Conservation (phyloP, 2,797 vertebrate genomes). For the Hippocampus kuda region DNA sequence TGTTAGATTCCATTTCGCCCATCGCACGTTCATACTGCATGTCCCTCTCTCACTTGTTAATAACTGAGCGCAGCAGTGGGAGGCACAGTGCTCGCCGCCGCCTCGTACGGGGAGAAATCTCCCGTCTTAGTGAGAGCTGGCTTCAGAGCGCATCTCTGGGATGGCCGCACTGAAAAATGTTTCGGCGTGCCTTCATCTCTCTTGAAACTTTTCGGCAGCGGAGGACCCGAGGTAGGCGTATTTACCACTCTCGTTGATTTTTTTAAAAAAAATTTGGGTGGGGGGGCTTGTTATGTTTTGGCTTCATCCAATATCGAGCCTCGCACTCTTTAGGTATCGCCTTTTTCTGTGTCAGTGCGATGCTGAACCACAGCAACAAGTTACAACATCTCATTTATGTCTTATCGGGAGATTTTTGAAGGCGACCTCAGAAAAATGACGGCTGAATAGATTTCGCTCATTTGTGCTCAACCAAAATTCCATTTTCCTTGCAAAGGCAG, state of each 20-base stretch:
- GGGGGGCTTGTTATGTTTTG: not conserved
- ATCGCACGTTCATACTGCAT: not conserved
- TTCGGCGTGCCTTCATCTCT: conserved; percentile 13
- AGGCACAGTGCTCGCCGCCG: conserved; percentile 38
- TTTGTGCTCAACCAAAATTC: not conserved
- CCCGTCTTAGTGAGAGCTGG: conserved; percentile 36
- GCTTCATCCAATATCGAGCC: not conserved
- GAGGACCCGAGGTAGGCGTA: conserved; percentile 47
- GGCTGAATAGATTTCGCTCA: not conserved
- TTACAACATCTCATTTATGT: not conserved
- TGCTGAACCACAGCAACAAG: conserved; percentile 3
- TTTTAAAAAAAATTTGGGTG: not conserved
- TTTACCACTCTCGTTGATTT: not conserved
- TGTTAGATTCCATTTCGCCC: not conserved
- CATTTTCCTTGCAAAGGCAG: not conserved
- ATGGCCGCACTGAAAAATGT: conserved; percentile 25
- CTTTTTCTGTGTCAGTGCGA: not conserved
- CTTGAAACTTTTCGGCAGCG: conserved; percentile 31
- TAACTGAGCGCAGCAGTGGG: conserved; percentile 44
- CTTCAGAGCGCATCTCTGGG: conserved; percentile 21
- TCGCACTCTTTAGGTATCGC: not conserved
- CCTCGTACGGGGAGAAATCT: conserved; percentile 31
- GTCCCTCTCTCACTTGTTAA: conserved; percentile 25
- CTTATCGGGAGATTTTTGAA: not conserved
- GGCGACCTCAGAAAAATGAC: no score